phyloP scores from a whole-genome alignment of 2,888 invertebrate genomes.

The Drosophila hawaiiensis region DNA sequence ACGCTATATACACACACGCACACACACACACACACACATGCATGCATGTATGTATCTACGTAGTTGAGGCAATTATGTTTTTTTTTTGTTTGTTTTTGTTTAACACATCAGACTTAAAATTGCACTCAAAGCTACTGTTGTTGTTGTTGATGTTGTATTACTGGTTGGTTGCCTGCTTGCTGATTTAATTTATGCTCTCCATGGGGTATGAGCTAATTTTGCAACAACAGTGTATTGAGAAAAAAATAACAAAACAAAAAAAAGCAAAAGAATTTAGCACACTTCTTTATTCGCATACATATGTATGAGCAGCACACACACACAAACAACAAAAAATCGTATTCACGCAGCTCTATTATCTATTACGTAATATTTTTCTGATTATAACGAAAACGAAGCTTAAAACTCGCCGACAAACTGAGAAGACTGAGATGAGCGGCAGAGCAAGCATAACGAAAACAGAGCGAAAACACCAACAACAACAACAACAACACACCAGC shows the following conservation, averaged over 20 bases:
- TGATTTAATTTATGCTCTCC: conserved; percentile 51
- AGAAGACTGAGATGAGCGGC: conserved; percentile 30
- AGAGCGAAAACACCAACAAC: conserved; percentile 43
- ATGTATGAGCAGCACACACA: conserved; percentile 27
- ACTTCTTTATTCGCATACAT: conserved; percentile 58
- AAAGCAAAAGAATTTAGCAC: conserved; percentile 65
- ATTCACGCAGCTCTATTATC: conserved; percentile 67
- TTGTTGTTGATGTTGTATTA: background rate
- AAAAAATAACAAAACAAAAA: conserved; percentile 28
- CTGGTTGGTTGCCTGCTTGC: conserved; percentile 13
- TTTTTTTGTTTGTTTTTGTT: conserved; percentile 3
- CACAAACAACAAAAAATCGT: conserved; percentile 24
- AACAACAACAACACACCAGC: conserved; percentile 10
- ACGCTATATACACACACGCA: conserved; percentile 11
- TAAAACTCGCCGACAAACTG: conserved; percentile 58
- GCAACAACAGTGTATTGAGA: conserved; percentile 31
- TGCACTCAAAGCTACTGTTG: conserved; percentile 32
- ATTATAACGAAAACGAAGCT: conserved; percentile 73
- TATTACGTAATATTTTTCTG: conserved; percentile 81
- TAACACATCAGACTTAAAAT: conserved; percentile 34
- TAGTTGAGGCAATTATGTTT: conserved; percentile 42
- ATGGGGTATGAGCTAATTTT: conserved; percentile 54
- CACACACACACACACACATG: conserved; percentile 6
- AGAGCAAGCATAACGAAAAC: conserved; percentile 49
- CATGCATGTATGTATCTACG: background rate